A percentile compares a stretch with the other conserved stretches of the same genome.
These are phyloP conservation scores for Pteronotus mesoamericanus DNA, from an alignment of 2,797 vertebrate species.

Conservation along the genomic window DNA sequence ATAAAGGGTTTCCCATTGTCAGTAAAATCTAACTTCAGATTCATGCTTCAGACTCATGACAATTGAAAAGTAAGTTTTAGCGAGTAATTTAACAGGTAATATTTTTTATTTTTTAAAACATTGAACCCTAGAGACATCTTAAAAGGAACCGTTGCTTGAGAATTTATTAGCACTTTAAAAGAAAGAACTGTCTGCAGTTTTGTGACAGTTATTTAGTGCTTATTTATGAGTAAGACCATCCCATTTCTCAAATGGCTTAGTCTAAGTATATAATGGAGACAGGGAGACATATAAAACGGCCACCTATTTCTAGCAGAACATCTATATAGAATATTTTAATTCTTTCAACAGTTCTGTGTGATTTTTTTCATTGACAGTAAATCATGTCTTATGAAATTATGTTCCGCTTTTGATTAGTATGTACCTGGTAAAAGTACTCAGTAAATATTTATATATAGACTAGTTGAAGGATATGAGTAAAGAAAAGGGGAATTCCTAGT, in stretches of 20 bases:
- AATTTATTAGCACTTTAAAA: constrained; percentile 9
- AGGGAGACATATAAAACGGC: background rate
- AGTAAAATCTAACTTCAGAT: background rate
- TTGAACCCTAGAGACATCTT: background rate
- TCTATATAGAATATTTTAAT: background rate
- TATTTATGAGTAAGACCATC: background rate
- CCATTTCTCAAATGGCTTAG: background rate
- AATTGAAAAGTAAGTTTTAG: background rate
- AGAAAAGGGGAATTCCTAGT: background rate
- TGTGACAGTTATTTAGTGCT: background rate
- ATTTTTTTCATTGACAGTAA: background rate
- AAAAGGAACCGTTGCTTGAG: background rate
- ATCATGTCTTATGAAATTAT: background rate
- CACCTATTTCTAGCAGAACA: background rate
- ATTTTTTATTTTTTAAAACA: constrained; percentile 19
- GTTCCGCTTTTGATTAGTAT: background rate
- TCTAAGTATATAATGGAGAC: background rate
- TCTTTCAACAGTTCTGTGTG: background rate
- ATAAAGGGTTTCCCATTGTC: background rate
- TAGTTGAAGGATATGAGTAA: background rate
- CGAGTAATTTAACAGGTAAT: background rate
- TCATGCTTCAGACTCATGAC: background rate
- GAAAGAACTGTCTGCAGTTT: background rate
- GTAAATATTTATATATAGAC: background rate
- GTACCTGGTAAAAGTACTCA: background rate